Conservation (phyloP, 2,113 vertebrate genomes). For the Lycaon pictus region DNA sequence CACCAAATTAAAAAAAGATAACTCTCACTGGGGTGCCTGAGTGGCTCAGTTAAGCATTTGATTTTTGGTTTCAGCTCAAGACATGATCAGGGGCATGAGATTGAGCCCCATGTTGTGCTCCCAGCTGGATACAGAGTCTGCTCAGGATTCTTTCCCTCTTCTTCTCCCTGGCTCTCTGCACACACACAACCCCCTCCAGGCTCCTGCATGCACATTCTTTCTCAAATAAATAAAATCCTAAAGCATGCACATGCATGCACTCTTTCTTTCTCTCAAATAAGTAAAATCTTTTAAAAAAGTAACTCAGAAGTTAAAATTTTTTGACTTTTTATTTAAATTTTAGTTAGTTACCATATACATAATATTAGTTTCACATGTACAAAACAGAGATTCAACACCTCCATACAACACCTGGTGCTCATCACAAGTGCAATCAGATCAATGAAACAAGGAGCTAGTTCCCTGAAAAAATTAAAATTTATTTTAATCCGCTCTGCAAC, state of each 20-base stretch:
- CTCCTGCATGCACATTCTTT: not conserved
- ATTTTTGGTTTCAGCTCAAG: not conserved
- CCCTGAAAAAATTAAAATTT: not conserved
- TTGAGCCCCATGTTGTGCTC: not conserved
- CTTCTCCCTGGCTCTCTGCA: not conserved
- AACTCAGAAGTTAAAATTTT: not conserved
- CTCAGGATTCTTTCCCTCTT: not conserved
- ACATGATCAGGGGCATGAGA: not conserved
- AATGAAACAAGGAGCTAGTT: not conserved
- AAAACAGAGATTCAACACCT: not conserved
- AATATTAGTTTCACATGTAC: not conserved
- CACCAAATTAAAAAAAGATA: not conserved
- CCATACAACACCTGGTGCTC: not conserved
- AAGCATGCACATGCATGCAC: not conserved
- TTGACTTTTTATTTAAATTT: not conserved
- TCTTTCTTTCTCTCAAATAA: not conserved
- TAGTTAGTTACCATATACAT: not conserved
- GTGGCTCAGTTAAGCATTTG: not conserved
- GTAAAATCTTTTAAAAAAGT: not conserved
- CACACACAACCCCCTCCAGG: not conserved
- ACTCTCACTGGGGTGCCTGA: not conserved
- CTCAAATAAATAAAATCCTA: not conserved
- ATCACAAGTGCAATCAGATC: not conserved
- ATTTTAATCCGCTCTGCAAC: not conserved
- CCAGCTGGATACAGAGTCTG: not conserved